phyloP scores from a whole-genome alignment of 2,888 invertebrate genomes.

The Resseliella maxima region DNA sequence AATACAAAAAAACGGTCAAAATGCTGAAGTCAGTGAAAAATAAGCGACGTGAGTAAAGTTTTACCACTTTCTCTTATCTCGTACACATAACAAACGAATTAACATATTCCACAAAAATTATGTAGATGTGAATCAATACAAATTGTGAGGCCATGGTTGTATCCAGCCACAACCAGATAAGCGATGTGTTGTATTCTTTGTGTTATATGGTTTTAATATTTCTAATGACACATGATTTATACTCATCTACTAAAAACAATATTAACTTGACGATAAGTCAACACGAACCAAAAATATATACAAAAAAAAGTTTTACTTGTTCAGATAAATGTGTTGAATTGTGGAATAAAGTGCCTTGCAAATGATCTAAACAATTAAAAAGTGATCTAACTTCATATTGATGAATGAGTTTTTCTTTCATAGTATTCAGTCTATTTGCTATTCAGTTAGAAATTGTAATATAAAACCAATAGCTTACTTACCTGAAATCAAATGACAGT shows the following conservation, averaged over 20 bases:
- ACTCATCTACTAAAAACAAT: background rate
- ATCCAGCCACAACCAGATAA: background rate
- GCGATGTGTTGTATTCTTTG: background rate
- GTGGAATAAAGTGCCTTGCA: background rate
- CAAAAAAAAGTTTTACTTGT: background rate
- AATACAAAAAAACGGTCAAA: background rate
- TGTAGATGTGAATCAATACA: background rate
- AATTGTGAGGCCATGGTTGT: background rate
- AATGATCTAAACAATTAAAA: background rate
- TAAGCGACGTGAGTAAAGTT: slow-evolving; percentile 38
- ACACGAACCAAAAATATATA: background rate
- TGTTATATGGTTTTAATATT: background rate
- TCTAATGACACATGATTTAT: background rate
- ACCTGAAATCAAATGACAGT: background rate
- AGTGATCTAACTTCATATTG: background rate
- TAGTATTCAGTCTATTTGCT: background rate
- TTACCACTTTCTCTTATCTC: slow-evolving; percentile 38
- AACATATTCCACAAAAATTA: background rate
- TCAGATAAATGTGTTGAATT: background rate
- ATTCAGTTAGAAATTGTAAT: slow-evolving; percentile 26
- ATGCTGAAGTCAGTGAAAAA: slow-evolving; percentile 51
- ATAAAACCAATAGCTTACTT: slow-evolving; percentile 21
- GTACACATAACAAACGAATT: background rate
- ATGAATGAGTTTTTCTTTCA: background rate
- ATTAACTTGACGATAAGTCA: background rate